A percentile compares a stretch with the other conserved stretches of the same genome.
Evolutionary conservation across 2,797 vertebrate species (phyloP).

Genomic region (Phoeniculus purpureus): DNA sequence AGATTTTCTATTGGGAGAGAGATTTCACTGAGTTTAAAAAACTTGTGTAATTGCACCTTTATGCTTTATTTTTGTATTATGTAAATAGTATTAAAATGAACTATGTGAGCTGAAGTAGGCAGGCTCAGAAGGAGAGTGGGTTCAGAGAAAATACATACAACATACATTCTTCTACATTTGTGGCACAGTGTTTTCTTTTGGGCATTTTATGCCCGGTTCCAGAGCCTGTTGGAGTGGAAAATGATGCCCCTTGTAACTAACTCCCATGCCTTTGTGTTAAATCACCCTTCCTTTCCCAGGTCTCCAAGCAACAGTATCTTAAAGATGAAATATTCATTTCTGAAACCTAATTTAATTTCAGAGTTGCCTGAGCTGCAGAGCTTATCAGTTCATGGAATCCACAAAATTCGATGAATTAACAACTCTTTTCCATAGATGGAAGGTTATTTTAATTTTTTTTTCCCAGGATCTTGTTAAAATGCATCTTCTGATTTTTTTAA

Average conservation of each 20-base stretch:
- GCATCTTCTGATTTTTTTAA: conserved; percentile 48
- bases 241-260: conserved; percentile 42
- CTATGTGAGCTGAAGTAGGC: neutral
- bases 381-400: conserved; percentile 76
- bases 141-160: neutral
- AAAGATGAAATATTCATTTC: conserved; percentile 83
- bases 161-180: neutral
- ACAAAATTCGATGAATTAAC: conserved; percentile 74
- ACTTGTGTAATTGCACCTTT: neutral
- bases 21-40: neutral
- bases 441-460: conserved; percentile 26
- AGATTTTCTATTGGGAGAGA: neutral
- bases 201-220: conserved; percentile 54
- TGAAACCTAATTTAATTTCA: conserved; percentile 80
- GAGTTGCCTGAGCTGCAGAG: conserved; percentile 71
- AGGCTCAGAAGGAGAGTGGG: neutral
- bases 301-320: conserved; percentile 81
- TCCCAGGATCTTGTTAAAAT: conserved; percentile 60
- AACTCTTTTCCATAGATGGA: conserved; percentile 64
- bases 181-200: conserved; percentile 35
- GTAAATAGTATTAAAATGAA: neutral
- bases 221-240: conserved; percentile 52
- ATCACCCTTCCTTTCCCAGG: conserved; percentile 71
- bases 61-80: neutral
- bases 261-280: conserved; percentile 65